A percentile compares a stretch with the other conserved stretches of the same genome.
These are phyloP conservation scores for Mycalesis mineus DNA, from an alignment of 2,888 invertebrate species.

Conservation along the genomic window DNA sequence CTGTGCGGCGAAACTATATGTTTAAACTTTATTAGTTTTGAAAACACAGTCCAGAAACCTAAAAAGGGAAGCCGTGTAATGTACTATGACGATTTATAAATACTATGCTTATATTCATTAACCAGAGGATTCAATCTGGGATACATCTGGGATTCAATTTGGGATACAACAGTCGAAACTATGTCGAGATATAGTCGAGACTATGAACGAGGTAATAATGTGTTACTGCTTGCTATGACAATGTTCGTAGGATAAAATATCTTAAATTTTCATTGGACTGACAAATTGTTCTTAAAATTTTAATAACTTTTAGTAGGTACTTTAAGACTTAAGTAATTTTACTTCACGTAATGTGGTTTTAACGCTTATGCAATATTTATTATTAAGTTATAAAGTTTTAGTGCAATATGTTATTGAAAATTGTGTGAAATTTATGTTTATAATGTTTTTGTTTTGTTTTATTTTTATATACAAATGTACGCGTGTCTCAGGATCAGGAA, in stretches of 20 bases:
- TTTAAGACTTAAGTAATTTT: slow-evolving; percentile 64
- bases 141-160: too few relatives aligned
- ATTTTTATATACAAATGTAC: slow-evolving; percentile 52
- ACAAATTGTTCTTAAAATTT: slow-evolving; percentile 59
- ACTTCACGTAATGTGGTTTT: slow-evolving; percentile 62
- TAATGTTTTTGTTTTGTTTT: slow-evolving; percentile 67
- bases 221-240: slow-evolving; percentile 27
- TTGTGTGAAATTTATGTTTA: slow-evolving; percentile 71
- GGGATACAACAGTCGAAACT: too few relatives aligned
- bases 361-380: slow-evolving; percentile 76
- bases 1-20: too few relatives aligned
- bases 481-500: slow-evolving; percentile 46
- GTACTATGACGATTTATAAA: too few relatives aligned
- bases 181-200: too few relatives aligned
- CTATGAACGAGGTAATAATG: background rate
- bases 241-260: slow-evolving; percentile 56
- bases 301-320: slow-evolving; percentile 57
- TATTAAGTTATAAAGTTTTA: slow-evolving; percentile 73
- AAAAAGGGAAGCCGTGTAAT: too few relatives aligned
- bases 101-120: too few relatives aligned
- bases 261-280: slow-evolving; percentile 67
- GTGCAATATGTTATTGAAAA: slow-evolving; percentile 77
- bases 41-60: too few relatives aligned
- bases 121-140: too few relatives aligned
- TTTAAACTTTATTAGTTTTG: too few relatives aligned